A percentile compares a stretch with the other conserved stretches of the same genome.
Evolutionary conservation across 2,113 vertebrate genomes (phyloP).

Genomic region (Crotalus helleri): DNA sequence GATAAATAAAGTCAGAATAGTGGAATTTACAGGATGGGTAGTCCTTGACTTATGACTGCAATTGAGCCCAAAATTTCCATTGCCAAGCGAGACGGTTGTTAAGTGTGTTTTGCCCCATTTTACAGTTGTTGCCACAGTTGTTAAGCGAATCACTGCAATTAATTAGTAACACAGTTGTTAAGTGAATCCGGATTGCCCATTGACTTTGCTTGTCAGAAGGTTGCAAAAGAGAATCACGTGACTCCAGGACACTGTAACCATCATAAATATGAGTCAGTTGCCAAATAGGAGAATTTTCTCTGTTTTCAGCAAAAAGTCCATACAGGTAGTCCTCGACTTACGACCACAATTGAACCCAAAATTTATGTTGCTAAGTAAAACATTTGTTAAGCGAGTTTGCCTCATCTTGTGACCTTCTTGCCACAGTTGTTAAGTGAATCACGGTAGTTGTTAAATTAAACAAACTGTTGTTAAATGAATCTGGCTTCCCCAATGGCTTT

Average conservation of each 20-base stretch:
- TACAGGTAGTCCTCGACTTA: background rate
- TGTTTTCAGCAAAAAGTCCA: background rate
- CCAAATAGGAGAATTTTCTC: background rate
- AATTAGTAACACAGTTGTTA: background rate
- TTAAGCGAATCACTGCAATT: background rate
- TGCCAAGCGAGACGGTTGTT: background rate
- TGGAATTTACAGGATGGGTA: background rate
- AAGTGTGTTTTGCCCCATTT: background rate
- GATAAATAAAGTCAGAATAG: background rate
- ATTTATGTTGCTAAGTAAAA: background rate
- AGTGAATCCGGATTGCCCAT: background rate
- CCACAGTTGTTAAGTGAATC: too few species aligned
- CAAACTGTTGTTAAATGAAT: background rate
- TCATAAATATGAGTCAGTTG: background rate
- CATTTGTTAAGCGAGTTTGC: background rate
- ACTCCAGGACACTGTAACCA: background rate
- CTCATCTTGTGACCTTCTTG: background rate
- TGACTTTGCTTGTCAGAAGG: background rate
- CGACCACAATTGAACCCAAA: background rate
- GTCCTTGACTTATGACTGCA: background rate
- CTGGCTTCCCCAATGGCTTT: background rate
- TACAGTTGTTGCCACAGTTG: background rate
- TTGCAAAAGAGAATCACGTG: background rate
- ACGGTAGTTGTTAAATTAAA: background rate
- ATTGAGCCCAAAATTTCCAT: background rate